Percentiles rank a stretch among this genome's conserved stretches.
phyloP scores from a whole-genome alignment of 23 tunicate genomes.

The Phallusia fumigata region DNA sequence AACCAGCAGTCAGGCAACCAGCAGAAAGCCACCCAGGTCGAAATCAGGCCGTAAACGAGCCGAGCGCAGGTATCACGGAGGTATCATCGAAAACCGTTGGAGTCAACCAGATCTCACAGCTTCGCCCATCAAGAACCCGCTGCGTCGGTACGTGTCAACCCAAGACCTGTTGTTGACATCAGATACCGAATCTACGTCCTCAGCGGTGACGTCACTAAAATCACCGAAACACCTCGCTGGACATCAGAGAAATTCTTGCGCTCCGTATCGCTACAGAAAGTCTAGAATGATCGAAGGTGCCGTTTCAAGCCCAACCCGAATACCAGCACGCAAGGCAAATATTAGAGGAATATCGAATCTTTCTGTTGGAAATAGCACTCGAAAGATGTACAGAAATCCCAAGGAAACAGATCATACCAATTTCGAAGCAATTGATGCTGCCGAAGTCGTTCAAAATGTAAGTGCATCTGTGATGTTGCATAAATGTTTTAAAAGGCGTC shows the following conservation, averaged over 20 bases:
- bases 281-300: neutral
- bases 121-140: slow-evolving; percentile 1
- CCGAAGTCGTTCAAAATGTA: too few relatives aligned
- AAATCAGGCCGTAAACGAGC: neutral
- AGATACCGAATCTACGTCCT: neutral
- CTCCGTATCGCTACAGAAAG: neutral
- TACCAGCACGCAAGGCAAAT: neutral
- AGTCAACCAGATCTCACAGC: neutral
- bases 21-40: neutral
- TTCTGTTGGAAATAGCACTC: too few relatives aligned
- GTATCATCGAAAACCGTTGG: slow-evolving; percentile 8
- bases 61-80: neutral
- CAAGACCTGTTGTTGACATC: neutral
- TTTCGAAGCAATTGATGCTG: too few relatives aligned
- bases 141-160: neutral
- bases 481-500: too few relatives aligned
- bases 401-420: too few relatives aligned
- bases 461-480: too few relatives aligned
- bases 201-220: neutral
- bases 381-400: too few relatives aligned
- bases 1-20: neutral
- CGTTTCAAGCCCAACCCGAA: neutral
- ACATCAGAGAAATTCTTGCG: neutral
- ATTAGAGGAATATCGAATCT: too few relatives aligned
- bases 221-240: neutral